Evolutionary conservation across 1,140 invertebrate genomes (phyloP).

Genomic region (Cecropterus lyciades): DNA sequence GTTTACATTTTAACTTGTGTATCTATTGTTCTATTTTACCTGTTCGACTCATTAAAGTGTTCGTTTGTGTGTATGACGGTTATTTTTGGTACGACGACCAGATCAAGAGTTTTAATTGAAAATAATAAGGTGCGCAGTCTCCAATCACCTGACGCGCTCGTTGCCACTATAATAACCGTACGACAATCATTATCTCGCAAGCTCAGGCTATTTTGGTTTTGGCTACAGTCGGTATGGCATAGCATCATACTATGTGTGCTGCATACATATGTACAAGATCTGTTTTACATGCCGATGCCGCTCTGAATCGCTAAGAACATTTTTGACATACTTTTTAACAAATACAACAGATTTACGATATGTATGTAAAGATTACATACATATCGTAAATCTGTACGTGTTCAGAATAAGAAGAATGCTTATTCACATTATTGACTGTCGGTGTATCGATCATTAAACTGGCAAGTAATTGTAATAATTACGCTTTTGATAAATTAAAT

Average conservation of each 20-base stretch:
- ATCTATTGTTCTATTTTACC: neutral
- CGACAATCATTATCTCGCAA: constrained; percentile 56
- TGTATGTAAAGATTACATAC: too few species aligned
- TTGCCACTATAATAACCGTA: constrained; percentile 36
- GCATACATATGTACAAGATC: neutral
- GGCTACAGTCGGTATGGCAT: constrained; percentile 49
- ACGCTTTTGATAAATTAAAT: too few species aligned
- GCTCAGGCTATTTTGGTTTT: constrained; percentile 74
- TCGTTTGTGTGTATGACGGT: too few species aligned
- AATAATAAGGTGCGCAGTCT: constrained; percentile 20
- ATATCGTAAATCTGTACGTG: too few species aligned
- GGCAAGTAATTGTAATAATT: too few species aligned
- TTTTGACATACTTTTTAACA: constrained; percentile 1
- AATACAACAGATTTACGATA: neutral
- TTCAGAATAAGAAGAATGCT: too few species aligned
- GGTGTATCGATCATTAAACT: too few species aligned
- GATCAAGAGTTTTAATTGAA: constrained; percentile 4
- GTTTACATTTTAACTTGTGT: constrained; percentile 10
- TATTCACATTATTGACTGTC: too few species aligned
- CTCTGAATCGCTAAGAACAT: constrained; percentile 5
- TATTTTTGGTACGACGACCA: too few species aligned
- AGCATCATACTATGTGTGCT: constrained; percentile 11
- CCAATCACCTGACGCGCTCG: constrained; percentile 55
- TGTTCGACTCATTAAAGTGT: too few species aligned
- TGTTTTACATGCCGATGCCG: constrained; percentile 1